Evolutionary conservation across 2,888 invertebrate species (phyloP).

Genomic region (Pollenia griseotomentosa): DNA sequence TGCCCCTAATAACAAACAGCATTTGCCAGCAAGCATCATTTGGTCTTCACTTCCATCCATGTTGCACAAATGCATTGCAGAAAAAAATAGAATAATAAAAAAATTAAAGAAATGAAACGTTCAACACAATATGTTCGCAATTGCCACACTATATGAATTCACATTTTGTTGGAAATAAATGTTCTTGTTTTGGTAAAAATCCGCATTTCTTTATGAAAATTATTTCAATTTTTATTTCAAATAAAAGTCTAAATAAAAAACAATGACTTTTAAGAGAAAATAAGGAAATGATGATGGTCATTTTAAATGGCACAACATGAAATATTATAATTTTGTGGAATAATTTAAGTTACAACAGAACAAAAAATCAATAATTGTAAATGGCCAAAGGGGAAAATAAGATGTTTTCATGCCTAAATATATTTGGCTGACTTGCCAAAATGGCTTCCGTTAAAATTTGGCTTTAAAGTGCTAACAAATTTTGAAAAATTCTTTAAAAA

Average conservation of each 20-base stretch:
- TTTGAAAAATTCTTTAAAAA: no score
- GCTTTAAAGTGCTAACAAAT: neutral
- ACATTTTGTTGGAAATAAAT: conserved; percentile 50
- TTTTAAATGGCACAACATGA: conserved; percentile 41
- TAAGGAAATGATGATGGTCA: conserved; percentile 61
- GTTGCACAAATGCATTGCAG: conserved; percentile 35
- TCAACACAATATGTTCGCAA: conserved; percentile 65
- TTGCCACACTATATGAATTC: conserved; percentile 44
- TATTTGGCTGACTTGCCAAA: conserved; percentile 36
- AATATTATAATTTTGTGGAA: conserved; percentile 43
- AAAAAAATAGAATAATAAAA: neutral
- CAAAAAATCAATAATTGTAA: conserved; percentile 36
- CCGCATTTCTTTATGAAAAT: conserved; percentile 44
- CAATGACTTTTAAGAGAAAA: conserved; percentile 57
- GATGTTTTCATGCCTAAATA: neutral
- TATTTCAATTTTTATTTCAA: conserved; percentile 51
- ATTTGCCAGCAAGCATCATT: conserved; percentile 51
- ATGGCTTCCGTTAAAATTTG: neutral
- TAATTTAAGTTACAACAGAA: conserved; percentile 19
- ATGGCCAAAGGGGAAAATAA: neutral
- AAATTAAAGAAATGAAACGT: conserved; percentile 6
- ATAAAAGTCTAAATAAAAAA: conserved; percentile 24
- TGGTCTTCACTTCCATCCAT: conserved; percentile 17
- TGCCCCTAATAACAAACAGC: conserved; percentile 8
- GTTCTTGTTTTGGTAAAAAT: conserved; percentile 53